These are phyloP conservation scores for Tragelaphus oryx DNA, from an alignment of 2,797 vertebrate species.

Conservation along the genomic window DNA sequence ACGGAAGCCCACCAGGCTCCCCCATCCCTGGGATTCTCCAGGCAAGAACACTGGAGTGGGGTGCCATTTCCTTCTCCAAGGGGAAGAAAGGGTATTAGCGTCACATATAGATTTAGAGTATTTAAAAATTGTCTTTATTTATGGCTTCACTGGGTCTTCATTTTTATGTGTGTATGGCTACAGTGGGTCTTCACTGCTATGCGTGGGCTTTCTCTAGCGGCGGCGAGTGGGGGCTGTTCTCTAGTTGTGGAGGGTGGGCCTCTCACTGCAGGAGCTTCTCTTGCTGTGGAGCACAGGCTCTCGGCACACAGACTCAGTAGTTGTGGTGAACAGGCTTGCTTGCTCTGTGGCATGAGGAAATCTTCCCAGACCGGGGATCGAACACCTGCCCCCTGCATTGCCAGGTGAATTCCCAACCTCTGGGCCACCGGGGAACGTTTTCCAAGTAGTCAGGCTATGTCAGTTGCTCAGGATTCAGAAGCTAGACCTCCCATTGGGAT, in stretches of 20 bases:
- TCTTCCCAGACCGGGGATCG: neutral
- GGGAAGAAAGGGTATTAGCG: neutral
- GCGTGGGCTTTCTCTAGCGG: neutral
- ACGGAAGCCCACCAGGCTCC: too few relatives aligned
- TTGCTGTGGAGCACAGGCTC: neutral
- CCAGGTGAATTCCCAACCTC: neutral
- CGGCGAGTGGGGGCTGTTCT: neutral
- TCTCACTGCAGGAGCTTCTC: neutral
- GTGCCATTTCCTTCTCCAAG: too few relatives aligned
- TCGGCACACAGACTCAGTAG: neutral
- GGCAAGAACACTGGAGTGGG: too few relatives aligned
- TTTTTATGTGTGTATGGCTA: neutral
- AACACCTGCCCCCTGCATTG: neutral
- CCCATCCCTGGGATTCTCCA: too few relatives aligned
- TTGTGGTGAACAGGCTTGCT: neutral
- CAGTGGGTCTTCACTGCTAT: rapidly evolving
- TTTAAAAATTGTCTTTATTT: neutral
- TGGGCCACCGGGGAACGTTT: neutral
- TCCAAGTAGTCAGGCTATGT: neutral
- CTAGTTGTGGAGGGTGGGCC: rapidly evolving
- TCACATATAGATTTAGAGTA: neutral
- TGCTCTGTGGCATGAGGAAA: too few relatives aligned
- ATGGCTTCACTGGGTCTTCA: neutral
- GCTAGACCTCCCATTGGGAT: neutral
- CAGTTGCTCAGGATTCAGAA: neutral